These are phyloP conservation scores for Globia sparganii DNA, from an alignment of 2,888 invertebrate genomes.

Conservation along the genomic window DNA sequence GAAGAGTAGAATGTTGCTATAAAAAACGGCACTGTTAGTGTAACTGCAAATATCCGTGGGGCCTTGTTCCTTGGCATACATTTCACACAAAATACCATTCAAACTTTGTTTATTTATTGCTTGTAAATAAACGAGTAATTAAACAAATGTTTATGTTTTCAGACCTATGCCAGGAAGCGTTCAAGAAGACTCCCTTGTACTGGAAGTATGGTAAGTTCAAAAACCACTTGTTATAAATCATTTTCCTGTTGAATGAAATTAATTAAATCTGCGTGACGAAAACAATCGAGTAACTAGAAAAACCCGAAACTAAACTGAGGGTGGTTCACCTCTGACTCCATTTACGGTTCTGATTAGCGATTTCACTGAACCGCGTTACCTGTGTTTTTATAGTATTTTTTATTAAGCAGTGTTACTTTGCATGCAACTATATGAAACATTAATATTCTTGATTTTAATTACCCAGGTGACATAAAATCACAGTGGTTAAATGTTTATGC, in stretches of 20 bases:
- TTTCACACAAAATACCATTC: conserved; percentile 23
- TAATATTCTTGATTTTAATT: conserved; percentile 47
- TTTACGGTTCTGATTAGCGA: conserved; percentile 40
- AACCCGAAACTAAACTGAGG: conserved; percentile 34
- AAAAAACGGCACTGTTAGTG: conserved; percentile 61
- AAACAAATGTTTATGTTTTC: conserved; percentile 72
- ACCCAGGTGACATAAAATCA: conserved; percentile 58
- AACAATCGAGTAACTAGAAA: conserved; percentile 56
- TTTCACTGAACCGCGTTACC: conserved; percentile 41
- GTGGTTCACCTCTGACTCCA: conserved; percentile 42
- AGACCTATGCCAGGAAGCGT: conserved; percentile 94
- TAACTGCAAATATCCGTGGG: conserved; percentile 53
- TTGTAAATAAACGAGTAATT: conserved; percentile 33
- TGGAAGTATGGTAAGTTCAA: conserved; percentile 94
- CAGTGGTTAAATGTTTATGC: conserved; percentile 58
- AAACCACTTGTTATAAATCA: conserved; percentile 14
- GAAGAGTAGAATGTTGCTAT: conserved; percentile 38
- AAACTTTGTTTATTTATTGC: conserved; percentile 27
- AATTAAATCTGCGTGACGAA: conserved; percentile 62
- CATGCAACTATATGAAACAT: conserved; percentile 45
- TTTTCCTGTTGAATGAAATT: conserved; percentile 50
- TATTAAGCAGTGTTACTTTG: conserved; percentile 38
- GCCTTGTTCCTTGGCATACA: conserved; percentile 69
- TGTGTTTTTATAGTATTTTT: conserved; percentile 45
- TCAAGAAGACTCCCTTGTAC: conserved; percentile 93